phyloP scores from a whole-genome alignment of 2,888 invertebrate genomes.

The Meliscaeva auricollis region DNA sequence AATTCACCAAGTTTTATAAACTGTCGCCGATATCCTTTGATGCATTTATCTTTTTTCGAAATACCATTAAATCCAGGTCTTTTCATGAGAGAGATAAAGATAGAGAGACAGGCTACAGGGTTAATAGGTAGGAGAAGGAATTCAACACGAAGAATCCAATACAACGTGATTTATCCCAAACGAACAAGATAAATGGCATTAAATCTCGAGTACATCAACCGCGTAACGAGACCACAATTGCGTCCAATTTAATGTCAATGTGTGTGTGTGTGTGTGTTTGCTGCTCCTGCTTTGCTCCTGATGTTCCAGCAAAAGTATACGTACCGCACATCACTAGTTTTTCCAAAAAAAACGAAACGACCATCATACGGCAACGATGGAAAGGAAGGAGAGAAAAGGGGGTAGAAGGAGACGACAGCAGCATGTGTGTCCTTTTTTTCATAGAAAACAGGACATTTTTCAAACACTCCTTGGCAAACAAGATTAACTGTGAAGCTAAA shows the following conservation, averaged over 20 bases:
- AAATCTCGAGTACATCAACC: conserved; percentile 75
- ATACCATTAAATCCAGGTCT: conserved; percentile 51
- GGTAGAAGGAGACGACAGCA: background rate
- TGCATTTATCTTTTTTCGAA: conserved; percentile 54
- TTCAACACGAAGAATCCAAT: conserved; percentile 57
- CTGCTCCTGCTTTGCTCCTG: background rate
- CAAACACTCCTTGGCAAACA: conserved; percentile 65
- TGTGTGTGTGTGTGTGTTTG: too few species aligned
- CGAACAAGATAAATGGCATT: conserved; percentile 75
- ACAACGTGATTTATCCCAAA: conserved; percentile 73
- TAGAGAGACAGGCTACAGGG: too few species aligned
- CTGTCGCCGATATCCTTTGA: conserved; percentile 42
- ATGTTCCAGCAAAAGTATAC: too few species aligned
- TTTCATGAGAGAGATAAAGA: background rate
- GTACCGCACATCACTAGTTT: conserved; percentile 7
- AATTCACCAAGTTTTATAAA: conserved; percentile 41
- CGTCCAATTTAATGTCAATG: conserved; percentile 76
- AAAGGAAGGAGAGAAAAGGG: background rate
- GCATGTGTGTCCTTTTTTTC: conserved; percentile 40
- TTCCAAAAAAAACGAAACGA: background rate
- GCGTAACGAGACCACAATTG: conserved; percentile 76
- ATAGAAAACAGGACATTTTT: conserved; percentile 57
- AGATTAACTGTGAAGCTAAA: conserved; percentile 74
- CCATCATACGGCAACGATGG: background rate
- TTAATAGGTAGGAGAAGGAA: background rate